Evolutionary conservation across 2,113 vertebrate species (phyloP).

Genomic region (Vanacampus margaritifer): DNA sequence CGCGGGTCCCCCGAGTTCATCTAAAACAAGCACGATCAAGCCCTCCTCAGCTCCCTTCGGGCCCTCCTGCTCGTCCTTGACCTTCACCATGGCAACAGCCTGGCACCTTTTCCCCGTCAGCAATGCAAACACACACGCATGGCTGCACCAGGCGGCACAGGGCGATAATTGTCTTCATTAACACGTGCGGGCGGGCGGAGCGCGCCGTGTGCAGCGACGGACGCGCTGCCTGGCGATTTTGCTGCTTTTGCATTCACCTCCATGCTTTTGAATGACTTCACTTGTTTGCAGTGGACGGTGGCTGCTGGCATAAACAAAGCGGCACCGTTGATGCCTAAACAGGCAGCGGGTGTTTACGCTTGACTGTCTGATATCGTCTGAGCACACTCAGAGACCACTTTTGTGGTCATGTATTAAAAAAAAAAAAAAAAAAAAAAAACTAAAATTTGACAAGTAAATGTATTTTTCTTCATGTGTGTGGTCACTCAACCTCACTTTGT

Average conservation of each 20-base stretch:
- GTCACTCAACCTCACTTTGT: slow-evolving; percentile 26
- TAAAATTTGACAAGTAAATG: not conserved
- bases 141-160: not conserved
- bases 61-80: slow-evolving; percentile 21
- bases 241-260: not conserved
- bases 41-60: slow-evolving; percentile 6
- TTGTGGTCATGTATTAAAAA: no score
- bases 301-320: not conserved
- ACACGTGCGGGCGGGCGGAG: not conserved
- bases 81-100: slow-evolving; percentile 49
- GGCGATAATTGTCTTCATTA: slow-evolving; percentile 10
- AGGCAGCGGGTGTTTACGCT: not conserved
- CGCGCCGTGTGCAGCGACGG: not conserved
- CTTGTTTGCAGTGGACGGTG: slow-evolving; percentile 3
- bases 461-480: not conserved
- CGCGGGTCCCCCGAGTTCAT: not conserved
- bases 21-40: slow-evolving; percentile 43
- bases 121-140: slow-evolving; percentile 5
- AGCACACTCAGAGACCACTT: no score
- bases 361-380: not conserved
- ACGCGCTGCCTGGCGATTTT: not conserved
- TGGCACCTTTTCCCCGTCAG: not conserved
- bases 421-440: no score
- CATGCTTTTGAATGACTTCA: not conserved
- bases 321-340: slow-evolving; percentile 4